Evolutionary conservation across 2,888 invertebrate species (phyloP).

Genomic region (Parelbella ahira): DNA sequence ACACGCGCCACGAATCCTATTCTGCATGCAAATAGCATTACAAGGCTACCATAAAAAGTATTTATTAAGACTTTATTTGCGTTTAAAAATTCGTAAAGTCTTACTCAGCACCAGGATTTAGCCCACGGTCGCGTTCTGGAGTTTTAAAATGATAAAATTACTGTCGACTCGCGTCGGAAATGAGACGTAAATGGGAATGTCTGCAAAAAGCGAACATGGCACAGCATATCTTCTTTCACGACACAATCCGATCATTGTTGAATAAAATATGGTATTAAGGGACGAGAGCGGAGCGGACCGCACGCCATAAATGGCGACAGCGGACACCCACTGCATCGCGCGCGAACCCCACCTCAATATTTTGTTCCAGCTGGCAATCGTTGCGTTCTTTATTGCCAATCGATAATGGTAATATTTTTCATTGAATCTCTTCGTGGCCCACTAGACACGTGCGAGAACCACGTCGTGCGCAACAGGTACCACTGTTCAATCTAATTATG

Average conservation of each 20-base stretch:
- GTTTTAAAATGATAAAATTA: conserved; percentile 74
- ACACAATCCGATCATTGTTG: conserved; percentile 60
- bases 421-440: conserved; percentile 30
- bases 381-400: conserved; percentile 59
- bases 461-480: conserved; percentile 25
- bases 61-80: conserved; percentile 76
- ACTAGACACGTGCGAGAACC: conserved; percentile 32
- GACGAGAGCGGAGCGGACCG: conserved; percentile 41
- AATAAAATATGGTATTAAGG: conserved; percentile 65
- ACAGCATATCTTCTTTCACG: conserved; percentile 58
- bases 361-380: conserved; percentile 47
- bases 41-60: conserved; percentile 69
- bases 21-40: conserved; percentile 72
- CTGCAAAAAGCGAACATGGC: conserved; percentile 54
- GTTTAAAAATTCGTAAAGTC: conserved; percentile 76
- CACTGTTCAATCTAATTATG: conserved; percentile 42
- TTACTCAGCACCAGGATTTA: conserved; percentile 55
- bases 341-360: conserved; percentile 29
- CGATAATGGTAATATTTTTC: conserved; percentile 50
- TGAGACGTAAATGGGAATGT: conserved; percentile 70
- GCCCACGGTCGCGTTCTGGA: conserved; percentile 56
- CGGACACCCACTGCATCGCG: conserved; percentile 39
- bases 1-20: conserved; percentile 69
- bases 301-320: conserved; percentile 20
- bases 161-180: conserved; percentile 54